These are phyloP conservation scores for Nothocercus julius DNA, from an alignment of 2,113 vertebrate genomes.

Conservation along the genomic window DNA sequence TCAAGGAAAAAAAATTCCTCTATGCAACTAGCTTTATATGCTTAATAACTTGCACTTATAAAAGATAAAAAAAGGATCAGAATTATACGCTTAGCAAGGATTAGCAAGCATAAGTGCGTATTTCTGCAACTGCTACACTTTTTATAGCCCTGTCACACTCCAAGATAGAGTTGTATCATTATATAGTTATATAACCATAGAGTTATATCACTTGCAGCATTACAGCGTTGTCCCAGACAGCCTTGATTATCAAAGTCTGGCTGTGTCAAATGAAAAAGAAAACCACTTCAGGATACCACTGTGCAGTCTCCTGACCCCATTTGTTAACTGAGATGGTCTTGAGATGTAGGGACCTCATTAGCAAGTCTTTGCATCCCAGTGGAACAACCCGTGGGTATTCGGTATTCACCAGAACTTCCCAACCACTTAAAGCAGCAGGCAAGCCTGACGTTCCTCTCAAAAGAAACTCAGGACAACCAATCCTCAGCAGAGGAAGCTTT, in stretches of 20 bases:
- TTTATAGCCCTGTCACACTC: slow-evolving; percentile 68
- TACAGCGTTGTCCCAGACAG: slow-evolving; percentile 61
- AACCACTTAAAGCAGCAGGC: background rate
- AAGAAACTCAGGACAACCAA: background rate
- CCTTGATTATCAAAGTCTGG: slow-evolving; percentile 60
- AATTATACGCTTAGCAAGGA: slow-evolving; percentile 66
- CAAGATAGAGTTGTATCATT: slow-evolving; percentile 56
- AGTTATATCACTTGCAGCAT: slow-evolving; percentile 56
- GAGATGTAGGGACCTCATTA: background rate
- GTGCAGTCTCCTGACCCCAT: background rate
- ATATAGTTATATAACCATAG: slow-evolving; percentile 56
- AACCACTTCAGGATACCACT: background rate
- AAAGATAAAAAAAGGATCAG: slow-evolving; percentile 67
- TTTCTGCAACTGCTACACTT: slow-evolving; percentile 69
- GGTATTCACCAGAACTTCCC: background rate
- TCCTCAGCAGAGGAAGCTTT: background rate
- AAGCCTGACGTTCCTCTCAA: background rate
- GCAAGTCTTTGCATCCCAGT: background rate
- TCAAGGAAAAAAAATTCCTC: slow-evolving; percentile 39
- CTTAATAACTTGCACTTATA: slow-evolving; percentile 61
- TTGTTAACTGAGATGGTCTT: background rate
- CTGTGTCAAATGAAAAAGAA: background rate
- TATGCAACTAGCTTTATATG: slow-evolving; percentile 61
- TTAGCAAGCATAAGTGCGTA: slow-evolving; percentile 34
- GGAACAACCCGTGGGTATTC: background rate